A percentile compares a stretch with the other conserved stretches of the same genome.
These are phyloP conservation scores for Hirudinaria manillensis DNA, from an alignment of 2,888 invertebrate genomes.

Conservation along the genomic window DNA sequence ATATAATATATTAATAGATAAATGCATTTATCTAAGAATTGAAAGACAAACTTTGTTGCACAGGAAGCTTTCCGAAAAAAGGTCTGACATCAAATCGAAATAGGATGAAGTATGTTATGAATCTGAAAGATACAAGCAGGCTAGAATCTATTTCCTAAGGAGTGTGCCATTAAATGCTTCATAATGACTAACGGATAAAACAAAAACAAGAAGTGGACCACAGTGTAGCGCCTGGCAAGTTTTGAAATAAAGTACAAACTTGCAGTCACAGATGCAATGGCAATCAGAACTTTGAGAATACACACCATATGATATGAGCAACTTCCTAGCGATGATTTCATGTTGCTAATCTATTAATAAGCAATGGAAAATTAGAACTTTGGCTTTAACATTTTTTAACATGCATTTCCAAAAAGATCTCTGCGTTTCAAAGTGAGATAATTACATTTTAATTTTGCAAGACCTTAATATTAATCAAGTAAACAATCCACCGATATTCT, in stretches of 20 bases:
- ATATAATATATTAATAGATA: too few relatives aligned
- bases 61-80: constrained; percentile 39
- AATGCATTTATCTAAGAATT: not conserved
- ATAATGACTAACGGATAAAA: constrained; percentile 76
- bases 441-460: too few relatives aligned
- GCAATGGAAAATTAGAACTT: not conserved
- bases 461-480: too few relatives aligned
- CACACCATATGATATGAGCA: constrained; percentile 46
- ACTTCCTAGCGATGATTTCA: constrained; percentile 11
- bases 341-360: constrained; percentile 5
- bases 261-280: constrained; percentile 59
- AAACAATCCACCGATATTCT: too few relatives aligned
- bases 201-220: constrained; percentile 74
- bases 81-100: constrained; percentile 65
- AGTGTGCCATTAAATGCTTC: not conserved
- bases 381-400: not conserved
- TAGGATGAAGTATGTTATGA: constrained; percentile 59
- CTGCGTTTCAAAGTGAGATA: too few relatives aligned
- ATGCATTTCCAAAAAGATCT: not conserved
- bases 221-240: constrained; percentile 59
- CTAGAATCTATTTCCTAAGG: not conserved
- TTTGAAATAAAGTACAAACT: constrained; percentile 63
- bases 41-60: constrained; percentile 13
- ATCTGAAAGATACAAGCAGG: constrained; percentile 42
- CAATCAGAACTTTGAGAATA: constrained; percentile 41